A percentile compares a stretch with the other conserved stretches of the same genome.
Conservation (phyloP, 2,888 invertebrate genomes). For the Onchidella celtica region DNA sequence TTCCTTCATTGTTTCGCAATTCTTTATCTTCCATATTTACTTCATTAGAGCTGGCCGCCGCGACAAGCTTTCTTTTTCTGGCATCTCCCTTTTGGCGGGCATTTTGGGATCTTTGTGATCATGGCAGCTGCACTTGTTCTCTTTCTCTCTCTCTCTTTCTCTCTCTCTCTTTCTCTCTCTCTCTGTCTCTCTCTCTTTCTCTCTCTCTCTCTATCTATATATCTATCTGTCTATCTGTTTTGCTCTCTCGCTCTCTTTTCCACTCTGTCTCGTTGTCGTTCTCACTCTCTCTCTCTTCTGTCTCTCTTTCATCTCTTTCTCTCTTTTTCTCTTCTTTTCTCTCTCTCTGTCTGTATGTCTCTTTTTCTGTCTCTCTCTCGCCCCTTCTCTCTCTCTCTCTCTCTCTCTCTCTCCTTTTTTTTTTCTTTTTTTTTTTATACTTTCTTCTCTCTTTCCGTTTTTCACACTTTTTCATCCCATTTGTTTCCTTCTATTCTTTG, state of each 20-base stretch:
- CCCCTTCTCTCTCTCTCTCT: conserved; percentile 28
- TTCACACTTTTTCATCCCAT: not conserved
- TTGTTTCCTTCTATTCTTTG: conserved; percentile 13
- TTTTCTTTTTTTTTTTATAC: not conserved
- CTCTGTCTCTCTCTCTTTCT: not conserved
- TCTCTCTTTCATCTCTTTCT: not conserved
- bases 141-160: conserved; percentile 5
- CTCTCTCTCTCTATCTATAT: not conserved
- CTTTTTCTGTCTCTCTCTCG: conserved; percentile 34
- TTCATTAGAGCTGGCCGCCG: too few species aligned
- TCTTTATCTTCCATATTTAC: too few species aligned
- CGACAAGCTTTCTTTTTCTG: too few species aligned
- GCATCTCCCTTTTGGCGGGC: too few species aligned
- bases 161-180: not conserved
- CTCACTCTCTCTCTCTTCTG: not conserved
- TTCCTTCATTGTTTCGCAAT: too few species aligned
- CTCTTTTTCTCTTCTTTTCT: not conserved
- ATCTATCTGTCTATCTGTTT: not conserved
- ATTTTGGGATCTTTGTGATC: too few species aligned
- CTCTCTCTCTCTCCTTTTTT: conserved; percentile 5
- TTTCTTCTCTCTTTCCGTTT: conserved; percentile 20
- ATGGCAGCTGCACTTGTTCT: not conserved
- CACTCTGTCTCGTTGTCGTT: too few species aligned
- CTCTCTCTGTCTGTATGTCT: conserved; percentile 22
- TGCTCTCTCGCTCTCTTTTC: too few species aligned